A percentile compares a stretch with the other conserved stretches of the same genome.
Conservation (phyloP, 2,888 invertebrate species). For the Stenichneumon culpator region DNA sequence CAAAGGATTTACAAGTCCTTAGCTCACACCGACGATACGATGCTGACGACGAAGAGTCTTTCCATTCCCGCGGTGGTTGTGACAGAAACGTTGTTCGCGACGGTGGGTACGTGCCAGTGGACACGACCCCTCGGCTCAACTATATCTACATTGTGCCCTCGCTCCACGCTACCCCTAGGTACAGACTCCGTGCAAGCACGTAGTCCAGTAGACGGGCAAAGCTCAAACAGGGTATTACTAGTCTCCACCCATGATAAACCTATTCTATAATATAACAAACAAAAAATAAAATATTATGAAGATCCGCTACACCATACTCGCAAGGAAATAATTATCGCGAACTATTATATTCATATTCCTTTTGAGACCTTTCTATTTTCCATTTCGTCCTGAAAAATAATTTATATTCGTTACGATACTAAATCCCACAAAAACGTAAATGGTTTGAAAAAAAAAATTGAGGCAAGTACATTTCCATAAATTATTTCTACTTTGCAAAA, state of each 20-base stretch:
- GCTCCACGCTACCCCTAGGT: conserved; percentile 25
- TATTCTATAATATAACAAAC: conserved; percentile 19
- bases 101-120: conserved; percentile 73
- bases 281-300: background rate
- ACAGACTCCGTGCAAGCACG: conserved; percentile 49
- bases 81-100: conserved; percentile 52
- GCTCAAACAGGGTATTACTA: conserved; percentile 40
- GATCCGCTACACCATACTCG: background rate
- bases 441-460: too few species aligned
- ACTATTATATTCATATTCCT: background rate
- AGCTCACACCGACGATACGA: conserved; percentile 47
- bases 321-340: background rate
- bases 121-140: conserved; percentile 75
- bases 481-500: too few species aligned
- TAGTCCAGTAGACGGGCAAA: conserved; percentile 51
- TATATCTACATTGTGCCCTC: conserved; percentile 61
- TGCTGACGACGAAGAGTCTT: conserved; percentile 49
- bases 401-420: too few species aligned
- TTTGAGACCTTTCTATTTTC: too few species aligned
- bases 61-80: conserved; percentile 61
- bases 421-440: too few species aligned
- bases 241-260: conserved; percentile 12
- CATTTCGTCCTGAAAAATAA: too few species aligned
- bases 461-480: too few species aligned
- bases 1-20: conserved; percentile 71